Conservation (phyloP, 2,888 invertebrate genomes). For the Meganola albula region DNA sequence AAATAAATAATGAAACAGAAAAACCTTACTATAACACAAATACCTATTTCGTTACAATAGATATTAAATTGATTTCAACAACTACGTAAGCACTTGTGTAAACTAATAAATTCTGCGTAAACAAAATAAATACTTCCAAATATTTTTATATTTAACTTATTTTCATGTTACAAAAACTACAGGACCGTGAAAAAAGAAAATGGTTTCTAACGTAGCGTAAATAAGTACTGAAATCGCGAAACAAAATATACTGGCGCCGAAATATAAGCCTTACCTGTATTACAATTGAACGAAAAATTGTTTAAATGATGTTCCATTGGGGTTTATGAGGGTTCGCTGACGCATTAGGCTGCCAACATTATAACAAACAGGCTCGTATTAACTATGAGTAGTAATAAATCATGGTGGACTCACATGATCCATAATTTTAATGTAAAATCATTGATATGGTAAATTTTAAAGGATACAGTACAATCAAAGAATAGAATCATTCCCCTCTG, state of each 20-base stretch:
- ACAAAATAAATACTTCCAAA: too few species aligned
- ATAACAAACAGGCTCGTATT: slow-evolving; percentile 41
- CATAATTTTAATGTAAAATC: slow-evolving; percentile 42
- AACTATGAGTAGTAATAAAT: slow-evolving; percentile 44
- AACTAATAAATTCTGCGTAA: too few species aligned
- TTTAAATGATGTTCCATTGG: slow-evolving; percentile 11
- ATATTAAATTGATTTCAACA: too few species aligned
- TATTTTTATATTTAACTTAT: too few species aligned
- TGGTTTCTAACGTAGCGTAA: slow-evolving; percentile 8
- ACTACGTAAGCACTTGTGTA: too few species aligned
- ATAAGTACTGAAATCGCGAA: slow-evolving; percentile 8
- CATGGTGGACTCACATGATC: slow-evolving; percentile 38
- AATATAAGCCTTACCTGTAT: slow-evolving; percentile 17
- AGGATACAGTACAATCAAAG: too few species aligned
- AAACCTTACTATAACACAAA: too few species aligned
- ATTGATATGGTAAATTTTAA: slow-evolving; percentile 40
- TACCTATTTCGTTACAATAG: too few species aligned
- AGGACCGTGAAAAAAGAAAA: too few species aligned
- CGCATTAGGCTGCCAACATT: slow-evolving; percentile 31
- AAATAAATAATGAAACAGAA: too few species aligned
- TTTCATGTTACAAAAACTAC: too few species aligned
- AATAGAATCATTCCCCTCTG: too few species aligned
- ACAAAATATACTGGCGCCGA: not conserved
- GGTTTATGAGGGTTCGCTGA: slow-evolving; percentile 19
- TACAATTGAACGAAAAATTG: slow-evolving; percentile 16